phyloP scores from a whole-genome alignment of 2,888 invertebrate genomes.

The Leucophenga montana region DNA sequence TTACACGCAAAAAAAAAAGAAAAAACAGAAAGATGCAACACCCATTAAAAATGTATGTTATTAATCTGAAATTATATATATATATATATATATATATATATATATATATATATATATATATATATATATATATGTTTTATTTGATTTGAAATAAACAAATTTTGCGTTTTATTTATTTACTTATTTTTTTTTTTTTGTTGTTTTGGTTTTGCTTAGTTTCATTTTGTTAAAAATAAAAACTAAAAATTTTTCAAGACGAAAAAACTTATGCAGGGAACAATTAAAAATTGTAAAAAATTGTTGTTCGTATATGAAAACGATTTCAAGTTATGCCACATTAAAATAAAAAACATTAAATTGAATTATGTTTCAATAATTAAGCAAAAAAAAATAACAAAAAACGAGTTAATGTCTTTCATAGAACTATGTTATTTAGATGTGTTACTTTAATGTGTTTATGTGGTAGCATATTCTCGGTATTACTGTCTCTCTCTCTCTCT shows the following conservation, averaged over 20 bases:
- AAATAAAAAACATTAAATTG: not conserved
- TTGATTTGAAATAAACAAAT: slow-evolving; percentile 32
- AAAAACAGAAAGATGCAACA: slow-evolving; percentile 45
- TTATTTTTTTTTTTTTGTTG: slow-evolving; percentile 27
- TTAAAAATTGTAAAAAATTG: slow-evolving; percentile 60
- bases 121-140: slow-evolving; percentile 34
- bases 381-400: too few relatives aligned
- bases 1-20: slow-evolving; percentile 56
- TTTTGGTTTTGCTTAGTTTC: slow-evolving; percentile 32
- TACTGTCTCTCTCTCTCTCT: too few relatives aligned
- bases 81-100: slow-evolving; percentile 23
- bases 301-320: slow-evolving; percentile 35
- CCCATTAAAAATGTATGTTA: slow-evolving; percentile 19
- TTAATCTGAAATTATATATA: slow-evolving; percentile 21
- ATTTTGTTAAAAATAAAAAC: not conserved
- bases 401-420: not conserved
- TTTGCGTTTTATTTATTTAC: slow-evolving; percentile 13
- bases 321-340: not conserved
- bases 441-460: slow-evolving; percentile 21
- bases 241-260: not conserved
- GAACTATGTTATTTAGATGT: slow-evolving; percentile 5
- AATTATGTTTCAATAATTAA: not conserved
- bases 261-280: slow-evolving; percentile 59
- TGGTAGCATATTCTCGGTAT: not conserved
- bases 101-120: slow-evolving; percentile 26